Base-by-base conservation (phyloP, 2,113 vertebrate genomes). In the Natator depressus region DNA sequence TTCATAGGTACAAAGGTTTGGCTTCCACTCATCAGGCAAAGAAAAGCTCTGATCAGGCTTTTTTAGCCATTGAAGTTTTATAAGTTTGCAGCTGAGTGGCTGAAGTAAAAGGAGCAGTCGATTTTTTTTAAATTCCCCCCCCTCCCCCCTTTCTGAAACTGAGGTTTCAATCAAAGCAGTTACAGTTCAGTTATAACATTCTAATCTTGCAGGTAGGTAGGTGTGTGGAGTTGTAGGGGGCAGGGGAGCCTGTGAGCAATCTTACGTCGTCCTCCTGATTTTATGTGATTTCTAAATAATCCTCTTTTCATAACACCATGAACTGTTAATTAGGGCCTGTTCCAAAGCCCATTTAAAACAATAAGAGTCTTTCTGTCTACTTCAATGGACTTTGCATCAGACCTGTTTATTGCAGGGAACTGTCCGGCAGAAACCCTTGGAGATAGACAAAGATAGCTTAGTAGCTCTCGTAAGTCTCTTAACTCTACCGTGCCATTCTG, bases 51-150 rank as follows among this genome's bases (percentile, higher is more conserved):
- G 90, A 89, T 95, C 82, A 94, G 85, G 55, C 75, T 95, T 89
- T 59, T 93, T 90, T 62, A 87, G 90, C 83, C 94, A 94, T 96
- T 96, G 93, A 95, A 95, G 62, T 86, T 96, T 92, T 35, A 95
- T 89, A 93, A 79, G 46, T 91, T 94, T 92, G 51, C 62, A 94
- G 91, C 51, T 82, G 91, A 87, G 81, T 86, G 79, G 57, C 80
- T 84, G 90, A 89, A 89, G 35, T 76, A 91, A 54, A 89, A 85
- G 55, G 90, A 87, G 75, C 2, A 2, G 59, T 89, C 92, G 65
- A 80, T 79, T 62, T 89, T 20, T 50, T 51, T 51, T 42, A 5
- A 42, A 42, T 42, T 42, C 5, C 42, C 42, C 42, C 42, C 42
- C 42, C 42, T 42, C 42, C 42, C 42, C 42, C 42, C 42, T 42